Evolutionary conservation across 2,113 vertebrate species (phyloP).

Genomic region (Archocentrus centrarchus): DNA sequence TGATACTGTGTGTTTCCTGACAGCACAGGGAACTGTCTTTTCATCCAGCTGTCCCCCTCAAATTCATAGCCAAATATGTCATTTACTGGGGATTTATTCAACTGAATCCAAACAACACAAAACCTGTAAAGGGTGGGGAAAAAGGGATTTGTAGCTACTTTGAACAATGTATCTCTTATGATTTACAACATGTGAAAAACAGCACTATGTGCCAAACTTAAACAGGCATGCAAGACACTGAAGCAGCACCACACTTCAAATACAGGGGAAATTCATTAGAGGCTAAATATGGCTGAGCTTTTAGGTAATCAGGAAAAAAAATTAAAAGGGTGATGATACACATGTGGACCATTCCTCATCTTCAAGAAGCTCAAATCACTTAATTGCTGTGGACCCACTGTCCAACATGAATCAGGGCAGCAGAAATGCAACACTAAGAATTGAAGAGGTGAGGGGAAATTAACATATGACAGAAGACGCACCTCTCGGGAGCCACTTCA

Average conservation of each 20-base stretch:
- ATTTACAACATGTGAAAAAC: not conserved
- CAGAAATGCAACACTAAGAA: constrained; percentile 49
- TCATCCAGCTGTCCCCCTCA: constrained; percentile 50
- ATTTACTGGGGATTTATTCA: constrained; percentile 56
- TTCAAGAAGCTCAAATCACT: constrained; percentile 55
- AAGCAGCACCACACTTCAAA: constrained; percentile 18
- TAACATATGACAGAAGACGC: constrained; percentile 57
- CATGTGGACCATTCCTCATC: constrained; percentile 52
- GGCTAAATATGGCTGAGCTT: constrained; percentile 34
- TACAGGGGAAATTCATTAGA: constrained; percentile 46
- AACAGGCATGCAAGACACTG: constrained; percentile 24
- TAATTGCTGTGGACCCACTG: constrained; percentile 66
- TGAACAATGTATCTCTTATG: constrained; percentile 27
- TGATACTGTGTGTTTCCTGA: constrained; percentile 59
- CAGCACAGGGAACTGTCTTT: constrained; percentile 51
- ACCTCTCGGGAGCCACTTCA: constrained; percentile 67
- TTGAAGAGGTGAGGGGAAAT: constrained; percentile 63
- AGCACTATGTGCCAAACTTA: constrained; percentile 28
- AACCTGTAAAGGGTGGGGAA: constrained; percentile 27
- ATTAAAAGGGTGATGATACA: constrained; percentile 62
- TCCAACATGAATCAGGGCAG: constrained; percentile 53
- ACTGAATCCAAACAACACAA: constrained; percentile 55
- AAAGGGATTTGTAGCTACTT: constrained; percentile 12
- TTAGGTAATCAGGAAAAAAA: constrained; percentile 50
- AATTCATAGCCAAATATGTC: constrained; percentile 57